Evolutionary conservation across 2,113 vertebrate genomes (phyloP).

Genomic region (Plestiodon gilberti): DNA sequence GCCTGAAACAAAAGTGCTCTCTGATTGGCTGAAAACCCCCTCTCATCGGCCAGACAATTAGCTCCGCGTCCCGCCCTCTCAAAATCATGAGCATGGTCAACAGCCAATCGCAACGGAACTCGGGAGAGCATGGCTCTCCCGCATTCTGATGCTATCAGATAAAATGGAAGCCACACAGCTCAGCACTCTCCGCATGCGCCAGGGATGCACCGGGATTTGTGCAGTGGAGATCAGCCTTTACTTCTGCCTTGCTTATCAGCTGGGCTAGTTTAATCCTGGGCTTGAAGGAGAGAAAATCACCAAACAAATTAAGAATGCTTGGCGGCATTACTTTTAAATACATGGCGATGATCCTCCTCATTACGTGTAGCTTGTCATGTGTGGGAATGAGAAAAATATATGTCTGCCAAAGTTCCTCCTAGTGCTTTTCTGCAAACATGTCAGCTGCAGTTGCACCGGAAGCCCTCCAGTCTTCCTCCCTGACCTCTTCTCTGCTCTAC

Average conservation of each 20-base stretch:
- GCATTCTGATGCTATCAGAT: too few relatives aligned
- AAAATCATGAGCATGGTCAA: too few relatives aligned
- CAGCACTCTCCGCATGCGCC: too few relatives aligned
- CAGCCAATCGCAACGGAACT: too few relatives aligned
- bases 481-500: neutral
- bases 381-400: neutral
- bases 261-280: constrained; percentile 32
- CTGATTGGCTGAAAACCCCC: too few relatives aligned
- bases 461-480: neutral
- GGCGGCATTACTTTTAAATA: constrained; percentile 20
- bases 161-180: too few relatives aligned
- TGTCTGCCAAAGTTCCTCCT: neutral
- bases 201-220: too few relatives aligned
- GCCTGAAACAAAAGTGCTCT: too few relatives aligned
- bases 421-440: neutral
- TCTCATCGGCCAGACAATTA: too few relatives aligned
- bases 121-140: too few relatives aligned
- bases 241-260: constrained; percentile 25
- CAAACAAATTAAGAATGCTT: constrained; percentile 18
- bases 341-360: neutral
- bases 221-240: too few relatives aligned
- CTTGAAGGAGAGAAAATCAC: constrained; percentile 13
- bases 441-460: neutral
- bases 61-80: too few relatives aligned
- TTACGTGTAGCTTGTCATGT: neutral